These are phyloP conservation scores for Watersipora subatra DNA, from an alignment of 1,140 invertebrate genomes.

Conservation along the genomic window DNA sequence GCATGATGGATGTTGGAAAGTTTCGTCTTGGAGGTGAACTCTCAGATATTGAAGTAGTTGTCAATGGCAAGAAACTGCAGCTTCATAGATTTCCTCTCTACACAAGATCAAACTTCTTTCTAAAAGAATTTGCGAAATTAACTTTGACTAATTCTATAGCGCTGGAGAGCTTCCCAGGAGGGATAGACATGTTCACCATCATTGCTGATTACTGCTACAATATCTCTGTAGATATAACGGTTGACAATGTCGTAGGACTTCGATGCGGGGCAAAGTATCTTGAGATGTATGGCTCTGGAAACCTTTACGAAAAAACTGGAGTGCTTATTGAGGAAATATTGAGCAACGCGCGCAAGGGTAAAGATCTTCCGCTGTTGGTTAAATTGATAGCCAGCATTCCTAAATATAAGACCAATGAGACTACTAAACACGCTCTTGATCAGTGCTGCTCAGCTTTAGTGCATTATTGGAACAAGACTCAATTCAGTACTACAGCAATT, in stretches of 20 bases:
- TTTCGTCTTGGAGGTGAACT: constrained; percentile 32
- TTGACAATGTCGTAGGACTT: constrained; percentile 27
- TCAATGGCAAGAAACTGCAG: constrained; percentile 21
- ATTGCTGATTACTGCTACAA: constrained; percentile 38
- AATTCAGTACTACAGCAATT: not conserved
- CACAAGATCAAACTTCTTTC: constrained; percentile 33
- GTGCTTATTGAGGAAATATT: constrained; percentile 29
- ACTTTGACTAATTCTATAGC: constrained; percentile 15
- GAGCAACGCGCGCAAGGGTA: not conserved
- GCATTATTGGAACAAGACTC: not conserved
- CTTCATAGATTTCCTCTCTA: constrained; percentile 36
- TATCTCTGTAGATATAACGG: constrained; percentile 25
- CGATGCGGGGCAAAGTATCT: constrained; percentile 30
- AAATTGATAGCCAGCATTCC: not conserved
- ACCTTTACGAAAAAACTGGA: constrained; percentile 28
- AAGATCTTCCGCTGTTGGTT: not conserved
- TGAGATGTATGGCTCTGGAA: constrained; percentile 28
- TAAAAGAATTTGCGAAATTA: constrained; percentile 17
- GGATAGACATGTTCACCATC: constrained; percentile 24
- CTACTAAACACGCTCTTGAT: not conserved
- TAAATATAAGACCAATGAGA: not conserved
- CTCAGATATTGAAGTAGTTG: constrained; percentile 28
- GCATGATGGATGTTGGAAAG: constrained; percentile 32
- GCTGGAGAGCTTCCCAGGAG: constrained; percentile 30
- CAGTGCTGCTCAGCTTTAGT: not conserved